Conservation (phyloP, 92 coral and sea anemone genomes). For the Montipora capitata region DNA sequence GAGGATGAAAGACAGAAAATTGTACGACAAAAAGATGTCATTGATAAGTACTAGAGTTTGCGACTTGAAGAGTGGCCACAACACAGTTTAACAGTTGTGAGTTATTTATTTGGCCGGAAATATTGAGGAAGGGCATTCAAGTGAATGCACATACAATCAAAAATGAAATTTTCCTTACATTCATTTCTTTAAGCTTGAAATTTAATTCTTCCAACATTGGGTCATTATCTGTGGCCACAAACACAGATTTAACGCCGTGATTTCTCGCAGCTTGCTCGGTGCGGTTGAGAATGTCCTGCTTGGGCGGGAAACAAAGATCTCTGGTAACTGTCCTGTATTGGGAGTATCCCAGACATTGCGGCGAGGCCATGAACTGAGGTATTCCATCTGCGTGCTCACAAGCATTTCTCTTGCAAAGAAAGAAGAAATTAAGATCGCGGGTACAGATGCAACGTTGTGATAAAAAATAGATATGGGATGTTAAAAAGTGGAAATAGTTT, state of each 20-base stretch:
- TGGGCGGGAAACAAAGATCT: conserved; percentile 84
- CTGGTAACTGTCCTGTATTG: conserved; percentile 79
- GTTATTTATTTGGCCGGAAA: too few relatives aligned
- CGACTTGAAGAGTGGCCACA: too few relatives aligned
- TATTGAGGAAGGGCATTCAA: too few relatives aligned
- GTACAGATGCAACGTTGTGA: background rate
- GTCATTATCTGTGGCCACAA: conserved; percentile 92
- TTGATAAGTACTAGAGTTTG: too few relatives aligned
- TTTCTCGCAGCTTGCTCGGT: conserved; percentile 68
- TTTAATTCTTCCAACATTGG: conserved; percentile 81
- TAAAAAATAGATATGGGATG: too few relatives aligned
- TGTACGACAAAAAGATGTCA: too few relatives aligned
- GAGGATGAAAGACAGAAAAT: too few relatives aligned
- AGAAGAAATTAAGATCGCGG: background rate
- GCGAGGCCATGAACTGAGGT: conserved; percentile 89
- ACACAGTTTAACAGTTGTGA: too few relatives aligned
- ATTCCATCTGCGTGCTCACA: conserved; percentile 81
- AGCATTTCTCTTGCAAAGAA: conserved; percentile 74
- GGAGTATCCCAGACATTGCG: conserved; percentile 91
- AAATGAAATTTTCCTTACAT: conserved; percentile 12
- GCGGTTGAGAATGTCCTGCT: conserved; percentile 70
- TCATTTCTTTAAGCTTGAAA: conserved; percentile 57
- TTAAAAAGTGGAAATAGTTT: too few relatives aligned
- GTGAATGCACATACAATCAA: too few relatives aligned
- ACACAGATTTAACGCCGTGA: conserved; percentile 79